Evolutionary conservation across 1,140 invertebrate genomes (phyloP), one percentile per base, ranked within the genome.

Genomic region (Calephelis nemesis): DNA sequence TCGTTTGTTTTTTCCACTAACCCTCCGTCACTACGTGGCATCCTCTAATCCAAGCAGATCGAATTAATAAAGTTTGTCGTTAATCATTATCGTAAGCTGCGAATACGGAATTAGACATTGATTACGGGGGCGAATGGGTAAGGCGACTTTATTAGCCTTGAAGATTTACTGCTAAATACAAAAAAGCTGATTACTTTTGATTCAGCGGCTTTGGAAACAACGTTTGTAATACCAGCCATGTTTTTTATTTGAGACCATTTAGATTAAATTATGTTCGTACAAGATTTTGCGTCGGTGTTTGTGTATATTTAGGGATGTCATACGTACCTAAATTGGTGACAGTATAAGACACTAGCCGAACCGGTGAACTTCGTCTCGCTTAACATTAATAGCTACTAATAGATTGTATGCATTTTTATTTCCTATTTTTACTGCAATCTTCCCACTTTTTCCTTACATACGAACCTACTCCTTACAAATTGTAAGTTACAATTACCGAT

Each of bases 11-110:
- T 90, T 88, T 88, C 78, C 74, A 76, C 69, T 72, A 76, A 79
- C 84, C 82, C 83, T 79, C 75, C 69, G 74, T 74, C 49, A 67
- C 75, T 72, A 73, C 65, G 69, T 73, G 73, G 70, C 78, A 77
- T 78, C 71, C 73, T 81, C 76, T 91, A 91, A 91, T 91, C 88
- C 87, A 48, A 76, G 78, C 71, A 82, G 84, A 91, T 91, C 85
- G 87, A 91, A 88, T 91, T 91, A 91, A 90, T 89, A 87, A 84
- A 84, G 75, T 82, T 87, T 83, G 83, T 88, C 87, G 88, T 91
- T 89, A 85, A 91, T 91, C 88, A 91, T 91, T 89, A 89, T 87
- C 74, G 87, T 87, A 85, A 88, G 84, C 82, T 84, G 73, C 75
- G 85, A 88, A 83, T 86, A 87, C 82, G 68, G 74, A 88, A 87